Evolutionary conservation across 2,113 vertebrate species (phyloP).

Genomic region (Sclerurus mexicanus): DNA sequence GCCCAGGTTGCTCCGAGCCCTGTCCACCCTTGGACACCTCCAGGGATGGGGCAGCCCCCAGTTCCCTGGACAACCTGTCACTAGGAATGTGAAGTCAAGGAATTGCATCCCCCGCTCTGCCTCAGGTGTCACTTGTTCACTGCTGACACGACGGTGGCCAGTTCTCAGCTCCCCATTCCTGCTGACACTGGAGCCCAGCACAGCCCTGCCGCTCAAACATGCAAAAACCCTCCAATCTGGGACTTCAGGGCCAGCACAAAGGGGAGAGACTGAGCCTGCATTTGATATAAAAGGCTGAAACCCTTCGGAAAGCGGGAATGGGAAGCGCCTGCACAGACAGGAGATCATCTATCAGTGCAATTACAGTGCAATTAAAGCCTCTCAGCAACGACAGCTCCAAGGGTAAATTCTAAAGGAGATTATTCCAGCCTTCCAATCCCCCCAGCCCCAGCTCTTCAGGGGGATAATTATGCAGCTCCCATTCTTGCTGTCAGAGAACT

Average conservation of each 20-base stretch:
- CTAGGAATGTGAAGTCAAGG: not conserved
- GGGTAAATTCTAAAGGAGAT: conserved; percentile 39
- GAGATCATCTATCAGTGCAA: conserved; percentile 37
- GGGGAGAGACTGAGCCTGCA: not conserved
- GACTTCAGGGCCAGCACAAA: not conserved
- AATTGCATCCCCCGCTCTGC: not conserved
- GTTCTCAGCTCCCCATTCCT: not conserved
- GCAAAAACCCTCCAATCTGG: not conserved
- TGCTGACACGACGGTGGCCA: not conserved
- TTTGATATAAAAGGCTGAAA: not conserved
- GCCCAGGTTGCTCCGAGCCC: not conserved
- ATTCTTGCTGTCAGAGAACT: conserved; percentile 37
- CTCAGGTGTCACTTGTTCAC: not conserved
- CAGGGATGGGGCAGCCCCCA: not conserved
- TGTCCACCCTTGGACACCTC: not conserved
- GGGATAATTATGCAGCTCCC: conserved; percentile 54
- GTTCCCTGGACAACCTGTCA: not conserved
- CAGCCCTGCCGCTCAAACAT: not conserved
- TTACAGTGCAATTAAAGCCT: conserved; percentile 54
- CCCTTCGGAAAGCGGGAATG: not conserved
- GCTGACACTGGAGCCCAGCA: not conserved
- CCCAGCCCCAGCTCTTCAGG: conserved; percentile 39
- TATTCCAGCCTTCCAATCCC: conserved; percentile 26
- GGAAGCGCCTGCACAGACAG: conserved; percentile 44
- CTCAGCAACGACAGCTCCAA: conserved; percentile 24